phyloP scores from a whole-genome alignment of 2,113 vertebrate species.

The Ammodramus savannarum region DNA sequence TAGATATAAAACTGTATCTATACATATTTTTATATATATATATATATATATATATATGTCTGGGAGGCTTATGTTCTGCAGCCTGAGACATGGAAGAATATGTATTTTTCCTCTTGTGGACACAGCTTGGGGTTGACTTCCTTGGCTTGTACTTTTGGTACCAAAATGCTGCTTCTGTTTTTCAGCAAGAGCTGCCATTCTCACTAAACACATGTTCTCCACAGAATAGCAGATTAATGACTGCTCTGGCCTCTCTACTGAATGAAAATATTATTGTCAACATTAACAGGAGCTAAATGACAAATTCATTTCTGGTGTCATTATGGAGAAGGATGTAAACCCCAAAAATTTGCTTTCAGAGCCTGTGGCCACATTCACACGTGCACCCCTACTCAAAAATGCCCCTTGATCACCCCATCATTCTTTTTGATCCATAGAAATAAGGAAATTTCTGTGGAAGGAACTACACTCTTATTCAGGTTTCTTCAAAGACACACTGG shows the following conservation, averaged over 20 bases:
- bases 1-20: too few species aligned
- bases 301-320: neutral
- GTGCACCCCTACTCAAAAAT: neutral
- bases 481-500: neutral
- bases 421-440: neutral
- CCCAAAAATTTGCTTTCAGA: neutral
- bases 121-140: neutral
- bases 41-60: too few species aligned
- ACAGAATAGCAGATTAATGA: neutral
- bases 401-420: rapidly evolving
- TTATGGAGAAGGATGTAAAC: neutral
- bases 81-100: neutral
- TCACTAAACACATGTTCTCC: neutral
- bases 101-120: neutral
- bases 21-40: too few species aligned
- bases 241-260: neutral
- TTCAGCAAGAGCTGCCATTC: neutral
- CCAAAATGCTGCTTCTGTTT: neutral
- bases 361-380: rapidly evolving
- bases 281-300: neutral
- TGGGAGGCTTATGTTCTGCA: neutral
- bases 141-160: neutral
- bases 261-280: neutral
- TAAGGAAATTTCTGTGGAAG: neutral
- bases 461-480: neutral